Conservation (phyloP, 2,797 vertebrate species). For the Bradypodion ventrale region DNA sequence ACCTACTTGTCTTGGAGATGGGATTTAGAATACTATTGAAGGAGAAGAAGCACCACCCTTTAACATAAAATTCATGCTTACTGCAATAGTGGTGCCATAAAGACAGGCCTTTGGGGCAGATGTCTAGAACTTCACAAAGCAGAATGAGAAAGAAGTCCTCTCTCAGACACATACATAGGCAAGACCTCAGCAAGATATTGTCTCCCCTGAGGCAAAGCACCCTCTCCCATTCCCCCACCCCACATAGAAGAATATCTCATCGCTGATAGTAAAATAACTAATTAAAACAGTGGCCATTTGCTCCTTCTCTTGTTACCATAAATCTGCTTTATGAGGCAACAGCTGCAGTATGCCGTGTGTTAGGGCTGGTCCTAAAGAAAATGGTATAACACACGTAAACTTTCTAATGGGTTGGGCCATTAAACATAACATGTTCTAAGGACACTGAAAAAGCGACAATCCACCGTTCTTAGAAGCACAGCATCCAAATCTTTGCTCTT, state of each 20-base stretch:
- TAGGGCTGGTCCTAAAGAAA: not conserved
- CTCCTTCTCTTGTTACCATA: not conserved
- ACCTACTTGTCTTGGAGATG: not conserved
- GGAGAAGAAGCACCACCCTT: too few relatives aligned
- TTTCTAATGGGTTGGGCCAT: not conserved
- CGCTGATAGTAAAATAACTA: not conserved
- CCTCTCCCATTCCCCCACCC: too few relatives aligned
- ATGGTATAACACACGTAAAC: not conserved
- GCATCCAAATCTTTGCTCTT: not conserved
- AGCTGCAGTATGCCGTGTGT: not conserved
- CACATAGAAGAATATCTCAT: not conserved
- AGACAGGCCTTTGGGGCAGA: not conserved
- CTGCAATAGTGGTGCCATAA: not conserved
- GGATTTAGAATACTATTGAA: too few relatives aligned
- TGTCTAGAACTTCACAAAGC: not conserved
- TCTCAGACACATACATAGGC: not conserved
- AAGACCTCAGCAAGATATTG: not conserved
- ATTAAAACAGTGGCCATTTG: not conserved
- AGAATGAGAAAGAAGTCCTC: not conserved
- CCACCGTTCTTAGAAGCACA: not conserved
- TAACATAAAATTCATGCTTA: not conserved
- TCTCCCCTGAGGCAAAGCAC: not conserved
- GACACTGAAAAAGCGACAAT: not conserved
- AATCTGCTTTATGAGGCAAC: not conserved
- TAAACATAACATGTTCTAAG: not conserved